Evolutionary conservation across 2,888 invertebrate genomes (phyloP).

Genomic region (Coelinius sp.): DNA sequence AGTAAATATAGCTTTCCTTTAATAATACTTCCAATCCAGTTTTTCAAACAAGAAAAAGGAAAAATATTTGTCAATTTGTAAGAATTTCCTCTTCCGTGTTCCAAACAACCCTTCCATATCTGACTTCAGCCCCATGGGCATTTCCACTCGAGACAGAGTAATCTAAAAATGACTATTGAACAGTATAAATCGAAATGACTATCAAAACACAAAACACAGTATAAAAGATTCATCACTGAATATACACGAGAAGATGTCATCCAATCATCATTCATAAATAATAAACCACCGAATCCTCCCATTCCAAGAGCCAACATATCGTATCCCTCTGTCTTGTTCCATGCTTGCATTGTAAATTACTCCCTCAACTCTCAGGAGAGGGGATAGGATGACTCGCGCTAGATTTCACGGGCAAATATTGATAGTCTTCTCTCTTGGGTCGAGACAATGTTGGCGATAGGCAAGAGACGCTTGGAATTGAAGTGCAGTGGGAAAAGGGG

Average conservation of each 20-base stretch:
- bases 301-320: background rate
- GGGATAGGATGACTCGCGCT: conserved; percentile 23
- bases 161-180: too few relatives aligned
- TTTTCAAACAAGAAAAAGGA: too few relatives aligned
- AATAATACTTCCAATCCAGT: too few relatives aligned
- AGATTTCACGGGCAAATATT: conserved; percentile 41
- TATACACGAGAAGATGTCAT: background rate
- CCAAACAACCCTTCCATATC: too few relatives aligned
- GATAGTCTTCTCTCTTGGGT: conserved; percentile 33
- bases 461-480: background rate
- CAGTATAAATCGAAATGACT: too few relatives aligned
- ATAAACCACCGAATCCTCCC: background rate
- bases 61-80: too few relatives aligned
- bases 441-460: conserved; percentile 7
- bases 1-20: too few relatives aligned
- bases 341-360: conserved; percentile 30
- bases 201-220: too few relatives aligned
- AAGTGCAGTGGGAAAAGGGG: background rate
- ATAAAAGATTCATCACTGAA: background rate
- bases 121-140: too few relatives aligned
- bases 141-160: too few relatives aligned
- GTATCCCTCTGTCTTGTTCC: background rate
- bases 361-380: conserved; percentile 5
- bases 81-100: too few relatives aligned
- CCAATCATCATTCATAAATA: background rate